Evolutionary conservation across 2,113 vertebrate species (phyloP).

Genomic region (Chitala chitala): DNA sequence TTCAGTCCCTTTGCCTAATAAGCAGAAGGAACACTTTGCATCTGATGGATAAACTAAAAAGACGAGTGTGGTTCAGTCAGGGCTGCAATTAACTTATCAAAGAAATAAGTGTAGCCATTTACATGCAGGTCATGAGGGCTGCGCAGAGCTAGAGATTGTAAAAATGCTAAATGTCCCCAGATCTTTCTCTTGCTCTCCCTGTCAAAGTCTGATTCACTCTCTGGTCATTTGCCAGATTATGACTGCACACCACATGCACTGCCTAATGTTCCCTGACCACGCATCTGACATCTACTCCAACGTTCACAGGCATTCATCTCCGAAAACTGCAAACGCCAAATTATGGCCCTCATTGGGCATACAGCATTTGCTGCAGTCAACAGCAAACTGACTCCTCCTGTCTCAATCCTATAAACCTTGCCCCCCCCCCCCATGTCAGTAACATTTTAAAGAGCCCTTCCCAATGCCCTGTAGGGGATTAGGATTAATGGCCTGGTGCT

Average conservation of each 20-base stretch:
- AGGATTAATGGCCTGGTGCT: neutral
- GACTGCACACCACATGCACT: neutral
- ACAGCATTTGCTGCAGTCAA: neutral
- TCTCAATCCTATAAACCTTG: neutral
- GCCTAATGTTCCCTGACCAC: neutral
- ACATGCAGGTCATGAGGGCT: neutral
- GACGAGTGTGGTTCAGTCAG: neutral
- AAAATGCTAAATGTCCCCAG: neutral
- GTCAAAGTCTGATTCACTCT: neutral
- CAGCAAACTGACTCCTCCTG: too few species aligned
- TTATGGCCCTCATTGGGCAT: neutral
- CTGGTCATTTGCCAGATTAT: neutral
- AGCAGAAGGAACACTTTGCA: neutral
- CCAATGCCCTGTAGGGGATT: neutral
- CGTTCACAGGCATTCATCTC: neutral
- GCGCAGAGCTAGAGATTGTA: neutral
- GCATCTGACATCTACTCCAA: neutral
- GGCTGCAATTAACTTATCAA: neutral
- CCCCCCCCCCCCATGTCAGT: neutral
- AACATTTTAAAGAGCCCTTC: neutral
- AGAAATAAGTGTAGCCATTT: neutral
- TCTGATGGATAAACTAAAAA: neutral
- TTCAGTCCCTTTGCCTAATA: neutral
- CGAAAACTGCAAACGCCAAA: neutral
- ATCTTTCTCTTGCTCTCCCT: neutral